phyloP scores from a whole-genome alignment of 2,113 vertebrate species.

The Bos javanicus region DNA sequence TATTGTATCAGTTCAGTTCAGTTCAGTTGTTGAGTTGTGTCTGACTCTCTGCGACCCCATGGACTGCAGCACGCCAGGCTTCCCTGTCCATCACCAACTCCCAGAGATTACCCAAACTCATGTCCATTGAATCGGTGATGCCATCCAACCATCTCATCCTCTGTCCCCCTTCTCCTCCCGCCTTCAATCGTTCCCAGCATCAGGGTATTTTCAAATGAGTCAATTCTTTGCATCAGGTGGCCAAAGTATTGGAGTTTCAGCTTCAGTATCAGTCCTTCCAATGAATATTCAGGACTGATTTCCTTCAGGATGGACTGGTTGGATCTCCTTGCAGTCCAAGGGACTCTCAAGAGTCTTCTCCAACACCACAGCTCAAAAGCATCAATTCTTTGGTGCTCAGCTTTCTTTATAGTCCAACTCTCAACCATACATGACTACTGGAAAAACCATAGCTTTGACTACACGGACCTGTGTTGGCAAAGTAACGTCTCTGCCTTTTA shows the following conservation, averaged over 20 bases:
- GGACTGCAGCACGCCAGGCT: rapidly evolving
- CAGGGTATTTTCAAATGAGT: not conserved
- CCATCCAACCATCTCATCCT: not conserved
- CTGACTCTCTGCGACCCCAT: not conserved
- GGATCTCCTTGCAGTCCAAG: not conserved
- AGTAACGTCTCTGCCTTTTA: not conserved
- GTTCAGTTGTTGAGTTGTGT: not conserved
- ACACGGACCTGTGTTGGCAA: not conserved
- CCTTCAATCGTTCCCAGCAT: not conserved
- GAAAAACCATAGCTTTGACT: not conserved
- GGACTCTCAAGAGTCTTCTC: not conserved
- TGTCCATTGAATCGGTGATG: not conserved
- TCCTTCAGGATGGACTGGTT: not conserved
- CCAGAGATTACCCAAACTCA: not conserved
- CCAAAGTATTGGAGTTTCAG: not conserved
- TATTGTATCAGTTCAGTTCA: not conserved
- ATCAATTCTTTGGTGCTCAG: not conserved
- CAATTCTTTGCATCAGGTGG: rapidly evolving
- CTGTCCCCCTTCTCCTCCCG: rapidly evolving
- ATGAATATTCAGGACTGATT: not conserved
- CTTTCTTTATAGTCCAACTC: not conserved
- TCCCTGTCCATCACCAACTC: not conserved
- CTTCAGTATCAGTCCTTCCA: not conserved
- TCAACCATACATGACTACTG: not conserved
- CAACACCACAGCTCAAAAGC: not conserved